Percentiles rank a stretch among this genome's conserved stretches.
phyloP scores from a whole-genome alignment of 2,888 invertebrate genomes.

The Ferrisia virgata region DNA sequence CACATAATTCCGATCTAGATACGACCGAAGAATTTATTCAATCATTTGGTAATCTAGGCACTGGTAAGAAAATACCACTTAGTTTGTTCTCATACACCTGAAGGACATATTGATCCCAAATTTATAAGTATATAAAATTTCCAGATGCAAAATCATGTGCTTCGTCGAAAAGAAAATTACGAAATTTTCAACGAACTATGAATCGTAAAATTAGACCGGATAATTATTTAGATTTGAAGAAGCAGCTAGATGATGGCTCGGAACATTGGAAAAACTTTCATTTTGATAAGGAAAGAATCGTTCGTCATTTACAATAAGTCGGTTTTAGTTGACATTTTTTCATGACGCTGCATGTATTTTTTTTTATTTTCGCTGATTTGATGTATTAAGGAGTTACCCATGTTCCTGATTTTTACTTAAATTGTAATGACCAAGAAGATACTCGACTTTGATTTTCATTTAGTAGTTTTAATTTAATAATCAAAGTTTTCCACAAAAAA shows the following conservation, averaged over 20 bases:
- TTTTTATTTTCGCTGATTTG: neutral
- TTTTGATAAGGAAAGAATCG: slow-evolving; percentile 10
- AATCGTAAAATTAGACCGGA: slow-evolving; percentile 26
- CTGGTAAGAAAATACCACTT: neutral
- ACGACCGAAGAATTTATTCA: slow-evolving; percentile 24
- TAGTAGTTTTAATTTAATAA: neutral
- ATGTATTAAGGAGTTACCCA: slow-evolving; percentile 4
- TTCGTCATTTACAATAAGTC: neutral
- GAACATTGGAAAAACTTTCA: slow-evolving; percentile 36
- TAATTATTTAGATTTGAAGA: slow-evolving; percentile 21
- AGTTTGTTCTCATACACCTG: neutral
- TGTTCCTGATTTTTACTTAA: neutral
- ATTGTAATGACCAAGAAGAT: neutral
- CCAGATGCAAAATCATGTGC: neutral
- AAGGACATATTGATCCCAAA: too few species aligned
- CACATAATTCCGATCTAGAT: neutral
- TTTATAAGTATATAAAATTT: neutral
- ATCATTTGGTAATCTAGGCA: neutral
- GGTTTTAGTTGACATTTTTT: neutral
- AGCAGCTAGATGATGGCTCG: neutral
- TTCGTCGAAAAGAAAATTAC: slow-evolving; percentile 16
- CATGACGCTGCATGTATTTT: neutral
- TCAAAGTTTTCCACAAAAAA: neutral
- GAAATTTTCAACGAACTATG: slow-evolving; percentile 11
- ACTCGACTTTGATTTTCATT: neutral